These are phyloP conservation scores for Epinephelus awoara DNA, from an alignment of 2,797 vertebrate genomes.

Conservation along the genomic window DNA sequence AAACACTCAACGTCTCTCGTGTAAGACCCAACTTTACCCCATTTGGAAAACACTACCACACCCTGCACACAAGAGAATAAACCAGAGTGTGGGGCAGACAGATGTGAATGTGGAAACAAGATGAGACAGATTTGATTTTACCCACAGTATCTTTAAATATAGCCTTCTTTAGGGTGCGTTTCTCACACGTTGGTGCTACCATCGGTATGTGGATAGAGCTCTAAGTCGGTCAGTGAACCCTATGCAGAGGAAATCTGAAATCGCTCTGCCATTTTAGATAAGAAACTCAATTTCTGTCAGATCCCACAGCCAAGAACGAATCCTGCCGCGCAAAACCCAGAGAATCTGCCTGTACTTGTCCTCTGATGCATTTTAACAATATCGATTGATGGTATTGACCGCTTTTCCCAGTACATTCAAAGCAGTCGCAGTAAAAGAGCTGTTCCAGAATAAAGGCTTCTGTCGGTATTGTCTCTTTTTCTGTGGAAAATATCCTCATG, in stretches of 20 bases:
- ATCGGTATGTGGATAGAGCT: constrained; percentile 50
- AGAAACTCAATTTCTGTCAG: constrained; percentile 74
- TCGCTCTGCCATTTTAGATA: constrained; percentile 78
- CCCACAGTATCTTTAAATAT: not conserved
- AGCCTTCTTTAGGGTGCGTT: constrained; percentile 20
- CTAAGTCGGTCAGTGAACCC: constrained; percentile 54
- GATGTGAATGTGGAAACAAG: constrained; percentile 12
- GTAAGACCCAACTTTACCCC: constrained; percentile 68
- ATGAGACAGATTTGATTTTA: constrained; percentile 1
- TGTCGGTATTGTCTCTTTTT: constrained; percentile 26
- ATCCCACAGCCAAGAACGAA: constrained; percentile 70
- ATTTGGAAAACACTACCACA: constrained; percentile 63
- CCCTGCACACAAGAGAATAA: constrained; percentile 39
- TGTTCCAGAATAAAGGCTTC: constrained; percentile 20
- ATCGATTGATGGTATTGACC: constrained; percentile 65
- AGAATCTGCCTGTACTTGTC: constrained; percentile 69
- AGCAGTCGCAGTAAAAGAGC: constrained; percentile 21
- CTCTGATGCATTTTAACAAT: constrained; percentile 65
- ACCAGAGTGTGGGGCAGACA: constrained; percentile 13
- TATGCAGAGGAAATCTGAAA: constrained; percentile 71
- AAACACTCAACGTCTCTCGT: constrained; percentile 53
- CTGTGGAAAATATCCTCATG: constrained; percentile 19
- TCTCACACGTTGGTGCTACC: constrained; percentile 54
- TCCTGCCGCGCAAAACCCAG: constrained; percentile 50
- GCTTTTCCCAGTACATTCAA: constrained; percentile 55